Evolutionary conservation across 92 coral and sea anemone genomes (phyloP).

Genomic region (Porites rus): DNA sequence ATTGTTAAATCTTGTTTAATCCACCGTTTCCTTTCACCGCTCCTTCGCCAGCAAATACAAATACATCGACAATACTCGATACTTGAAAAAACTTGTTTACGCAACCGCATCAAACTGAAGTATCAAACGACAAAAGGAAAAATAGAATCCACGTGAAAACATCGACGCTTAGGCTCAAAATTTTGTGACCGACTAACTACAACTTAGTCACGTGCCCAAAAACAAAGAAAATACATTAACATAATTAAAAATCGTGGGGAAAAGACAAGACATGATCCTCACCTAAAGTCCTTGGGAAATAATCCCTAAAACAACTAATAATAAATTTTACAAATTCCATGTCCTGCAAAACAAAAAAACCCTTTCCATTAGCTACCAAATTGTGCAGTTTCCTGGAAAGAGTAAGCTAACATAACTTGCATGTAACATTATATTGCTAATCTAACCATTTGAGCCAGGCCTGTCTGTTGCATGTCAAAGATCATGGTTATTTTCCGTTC

Average conservation of each 20-base stretch:
- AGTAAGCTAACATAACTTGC: background rate
- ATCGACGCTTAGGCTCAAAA: background rate
- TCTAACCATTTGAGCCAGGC: slow-evolving; percentile 86
- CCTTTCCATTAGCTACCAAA: too few species aligned
- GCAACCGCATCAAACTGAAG: background rate
- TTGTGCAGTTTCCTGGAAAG: background rate
- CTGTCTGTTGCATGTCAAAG: slow-evolving; percentile 90
- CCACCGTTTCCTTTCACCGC: background rate
- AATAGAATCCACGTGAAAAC: too few species aligned
- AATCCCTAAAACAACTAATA: slow-evolving; percentile 78
- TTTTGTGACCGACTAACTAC: background rate
- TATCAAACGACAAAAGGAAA: background rate
- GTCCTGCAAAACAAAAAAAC: slow-evolving; percentile 66
- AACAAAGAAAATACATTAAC: background rate
- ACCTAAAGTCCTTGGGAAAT: slow-evolving; percentile 89
- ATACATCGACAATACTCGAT: too few species aligned
- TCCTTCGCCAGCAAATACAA: background rate
- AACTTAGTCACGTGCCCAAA: too few species aligned
- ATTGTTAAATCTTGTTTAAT: too few species aligned
- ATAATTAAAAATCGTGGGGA: background rate
- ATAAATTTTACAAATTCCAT: slow-evolving; percentile 85
- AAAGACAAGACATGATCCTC: background rate
- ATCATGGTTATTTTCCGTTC: slow-evolving; percentile 77
- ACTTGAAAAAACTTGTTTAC: too few species aligned
- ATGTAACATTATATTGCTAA: background rate